phyloP scores from a whole-genome alignment of 2,113 vertebrate genomes.

The Bubo blakistoni region DNA sequence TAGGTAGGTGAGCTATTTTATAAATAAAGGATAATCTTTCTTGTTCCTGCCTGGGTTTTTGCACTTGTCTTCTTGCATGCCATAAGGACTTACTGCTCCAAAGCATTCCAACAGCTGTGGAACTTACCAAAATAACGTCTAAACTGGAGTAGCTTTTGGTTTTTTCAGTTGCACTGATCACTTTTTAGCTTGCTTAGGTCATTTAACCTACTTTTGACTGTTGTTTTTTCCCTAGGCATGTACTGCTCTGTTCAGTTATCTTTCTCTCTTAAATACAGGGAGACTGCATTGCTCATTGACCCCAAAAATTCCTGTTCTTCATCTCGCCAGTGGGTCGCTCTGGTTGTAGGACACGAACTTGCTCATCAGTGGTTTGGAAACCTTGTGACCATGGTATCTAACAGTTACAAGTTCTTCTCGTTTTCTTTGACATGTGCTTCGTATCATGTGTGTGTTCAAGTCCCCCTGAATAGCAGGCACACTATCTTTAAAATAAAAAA shows the following conservation, averaged over 20 bases:
- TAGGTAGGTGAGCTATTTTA: background rate
- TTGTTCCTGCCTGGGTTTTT: background rate
- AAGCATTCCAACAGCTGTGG: background rate
- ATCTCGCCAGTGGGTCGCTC: slow-evolving; percentile 97
- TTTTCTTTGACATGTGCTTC: background rate
- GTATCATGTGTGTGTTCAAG: fast-evolving
- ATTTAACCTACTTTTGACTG: background rate
- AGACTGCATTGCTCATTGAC: slow-evolving; percentile 96
- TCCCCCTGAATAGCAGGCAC: background rate
- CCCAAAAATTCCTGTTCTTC: slow-evolving; percentile 97
- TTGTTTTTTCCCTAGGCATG: background rate
- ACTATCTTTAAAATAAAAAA: background rate
- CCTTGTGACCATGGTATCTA: slow-evolving; percentile 97
- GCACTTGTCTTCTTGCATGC: background rate
- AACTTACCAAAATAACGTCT: background rate
- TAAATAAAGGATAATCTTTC: background rate
- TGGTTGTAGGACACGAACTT: slow-evolving; percentile 96
- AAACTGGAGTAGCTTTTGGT: background rate
- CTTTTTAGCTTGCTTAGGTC: background rate
- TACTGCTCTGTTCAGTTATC: background rate
- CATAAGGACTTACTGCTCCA: background rate
- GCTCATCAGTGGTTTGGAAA: slow-evolving; percentile 99
- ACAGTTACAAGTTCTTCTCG: slow-evolving; percentile 20
- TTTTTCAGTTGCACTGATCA: background rate
- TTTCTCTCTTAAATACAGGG: slow-evolving; percentile 73